These are phyloP conservation scores for Palloptera scutellata DNA, from an alignment of 2,888 invertebrate genomes.

Conservation along the genomic window DNA sequence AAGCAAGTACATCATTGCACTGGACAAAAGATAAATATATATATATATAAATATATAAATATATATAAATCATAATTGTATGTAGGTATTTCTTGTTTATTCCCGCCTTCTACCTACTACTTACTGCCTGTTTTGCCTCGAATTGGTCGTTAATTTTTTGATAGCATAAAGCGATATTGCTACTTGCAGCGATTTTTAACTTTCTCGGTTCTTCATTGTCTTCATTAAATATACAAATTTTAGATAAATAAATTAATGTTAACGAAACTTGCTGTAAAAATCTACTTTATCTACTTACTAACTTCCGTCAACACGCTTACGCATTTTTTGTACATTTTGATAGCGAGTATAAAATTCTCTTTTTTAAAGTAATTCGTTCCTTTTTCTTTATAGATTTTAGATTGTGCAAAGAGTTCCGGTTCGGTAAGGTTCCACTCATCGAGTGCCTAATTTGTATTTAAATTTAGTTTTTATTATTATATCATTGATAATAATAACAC, in stretches of 20 bases:
- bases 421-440: constrained; percentile 84
- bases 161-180: constrained; percentile 85
- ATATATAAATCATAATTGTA: no score
- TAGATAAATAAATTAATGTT: background rate
- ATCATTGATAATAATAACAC: background rate
- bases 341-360: constrained; percentile 78
- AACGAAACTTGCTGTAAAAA: background rate
- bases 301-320: constrained; percentile 51
- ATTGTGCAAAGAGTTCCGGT: constrained; percentile 81
- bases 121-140: constrained; percentile 74
- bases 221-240: constrained; percentile 44
- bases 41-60: background rate
- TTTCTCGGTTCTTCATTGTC: constrained; percentile 65
- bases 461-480: background rate
- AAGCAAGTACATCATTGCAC: constrained; percentile 77
- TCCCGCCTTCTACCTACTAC: no score
- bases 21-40: constrained; percentile 30
- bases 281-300: constrained; percentile 37
- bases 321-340: constrained; percentile 87
- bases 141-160: constrained; percentile 73
- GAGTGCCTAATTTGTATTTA: constrained; percentile 67
- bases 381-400: constrained; percentile 85
- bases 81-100: no score
- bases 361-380: constrained; percentile 90
- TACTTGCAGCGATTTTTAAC: constrained; percentile 74